phyloP scores from a whole-genome alignment of 1,140 invertebrate genomes.

The Nephila pilipes region DNA sequence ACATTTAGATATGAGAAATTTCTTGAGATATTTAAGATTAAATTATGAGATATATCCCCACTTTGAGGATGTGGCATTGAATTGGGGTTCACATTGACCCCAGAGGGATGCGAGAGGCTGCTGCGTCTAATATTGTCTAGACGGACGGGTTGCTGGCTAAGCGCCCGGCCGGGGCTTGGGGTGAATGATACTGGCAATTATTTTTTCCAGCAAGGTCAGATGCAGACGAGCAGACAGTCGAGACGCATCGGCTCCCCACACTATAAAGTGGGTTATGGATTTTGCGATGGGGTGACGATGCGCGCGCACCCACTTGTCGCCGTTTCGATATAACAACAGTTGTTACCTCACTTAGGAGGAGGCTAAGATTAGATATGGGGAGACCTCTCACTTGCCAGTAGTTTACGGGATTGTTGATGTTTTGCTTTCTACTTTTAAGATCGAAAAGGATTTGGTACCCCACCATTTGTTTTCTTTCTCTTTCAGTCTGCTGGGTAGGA shows the following conservation, averaged over 20 bases:
- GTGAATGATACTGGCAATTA: slow-evolving; percentile 62
- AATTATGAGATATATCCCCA: no score
- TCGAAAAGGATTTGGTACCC: no score
- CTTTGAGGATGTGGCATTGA: neutral
- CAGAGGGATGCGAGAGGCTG: neutral
- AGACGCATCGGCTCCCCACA: slow-evolving; percentile 9
- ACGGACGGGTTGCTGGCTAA: slow-evolving; percentile 2
- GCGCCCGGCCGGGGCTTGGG: slow-evolving; percentile 48
- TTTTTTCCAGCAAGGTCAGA: slow-evolving; percentile 44
- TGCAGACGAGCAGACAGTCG: neutral
- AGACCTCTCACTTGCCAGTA: neutral
- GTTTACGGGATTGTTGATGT: neutral
- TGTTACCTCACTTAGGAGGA: neutral
- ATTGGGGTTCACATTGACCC: slow-evolving; percentile 5
- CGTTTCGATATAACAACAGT: slow-evolving; percentile 11
- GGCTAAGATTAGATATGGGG: slow-evolving; percentile 30
- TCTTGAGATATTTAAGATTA: no score
- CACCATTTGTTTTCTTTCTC: no score
- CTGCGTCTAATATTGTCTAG: slow-evolving; percentile 41
- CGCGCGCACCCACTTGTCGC: slow-evolving; percentile 39
- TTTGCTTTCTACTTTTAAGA: neutral
- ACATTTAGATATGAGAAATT: no score
- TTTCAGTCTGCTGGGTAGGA: no score
- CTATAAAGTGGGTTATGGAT: neutral
- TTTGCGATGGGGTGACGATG: slow-evolving; percentile 40